Conservation (phyloP, 2,888 invertebrate species). For the Andricus curvator region DNA sequence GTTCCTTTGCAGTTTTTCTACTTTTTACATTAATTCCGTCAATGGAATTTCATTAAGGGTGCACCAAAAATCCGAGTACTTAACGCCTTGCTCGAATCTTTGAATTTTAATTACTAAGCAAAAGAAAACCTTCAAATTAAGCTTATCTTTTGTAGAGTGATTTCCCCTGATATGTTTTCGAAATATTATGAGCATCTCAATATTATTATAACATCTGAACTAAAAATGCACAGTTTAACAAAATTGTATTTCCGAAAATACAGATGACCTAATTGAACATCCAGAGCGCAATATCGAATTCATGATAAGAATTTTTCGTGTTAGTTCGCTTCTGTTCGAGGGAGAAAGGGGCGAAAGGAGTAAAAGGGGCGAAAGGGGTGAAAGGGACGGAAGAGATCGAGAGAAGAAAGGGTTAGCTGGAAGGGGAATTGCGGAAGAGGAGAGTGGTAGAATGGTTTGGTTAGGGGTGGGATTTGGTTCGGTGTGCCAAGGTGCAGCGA, state of each 20-base stretch:
- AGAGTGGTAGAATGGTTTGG: conserved; percentile 46
- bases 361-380: conserved; percentile 25
- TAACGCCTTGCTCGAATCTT: too few species aligned
- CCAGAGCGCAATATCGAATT: conserved; percentile 11
- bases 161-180: too few species aligned
- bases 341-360: conserved; percentile 15
- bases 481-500: conserved; percentile 71
- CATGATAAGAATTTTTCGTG: conserved; percentile 11
- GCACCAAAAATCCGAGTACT: too few species aligned
- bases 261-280: neutral
- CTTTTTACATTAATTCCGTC: too few species aligned
- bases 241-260: neutral
- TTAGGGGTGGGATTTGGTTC: conserved; percentile 63
- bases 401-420: conserved; percentile 28
- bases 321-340: conserved; percentile 27
- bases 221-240: neutral
- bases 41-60: too few species aligned
- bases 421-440: conserved; percentile 42
- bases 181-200: too few species aligned
- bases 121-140: too few species aligned
- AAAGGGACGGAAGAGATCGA: conserved; percentile 36
- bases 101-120: too few species aligned
- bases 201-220: too few species aligned
- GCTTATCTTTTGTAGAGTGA: too few species aligned
- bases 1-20: too few species aligned